Evolutionary conservation across 2,113 vertebrate genomes (phyloP), one percentile per base, ranked within the genome.

Genomic region (Spizaetus ornatus): DNA sequence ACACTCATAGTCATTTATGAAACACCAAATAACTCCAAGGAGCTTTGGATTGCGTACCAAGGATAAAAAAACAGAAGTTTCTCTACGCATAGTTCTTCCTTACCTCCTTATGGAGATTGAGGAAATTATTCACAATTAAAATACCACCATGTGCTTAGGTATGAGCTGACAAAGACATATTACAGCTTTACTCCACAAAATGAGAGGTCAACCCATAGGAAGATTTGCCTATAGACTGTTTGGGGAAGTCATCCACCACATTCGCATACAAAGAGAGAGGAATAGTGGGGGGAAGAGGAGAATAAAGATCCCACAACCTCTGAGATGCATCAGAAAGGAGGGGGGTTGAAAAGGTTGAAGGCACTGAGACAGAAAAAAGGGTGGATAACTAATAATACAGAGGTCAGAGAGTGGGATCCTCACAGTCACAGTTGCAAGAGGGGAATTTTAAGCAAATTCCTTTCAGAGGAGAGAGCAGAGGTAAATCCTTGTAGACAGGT

Each of bases 371-470:
- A 80, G 67, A 32, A 79, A 13, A 73, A 88, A 65, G 47, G 17
- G 80, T 63, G 81, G 67, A 43, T 74, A 63, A 86, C 58, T 59
- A 79, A 43, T 34, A 93, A 43, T 16, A 34, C 26, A 78, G 82
- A 70, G 88, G 77, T 84, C 92, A 92, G 38, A 59, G 61, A 92
- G 55, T 23, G 36, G 72, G 72, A 76, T 88, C 47, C 67, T 83
- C 80, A 40, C 48, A 74, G 79, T 29, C 38, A 83, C 55, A 55
- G 76, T 34, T 82, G 72, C 67, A 88, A 78, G 52, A 82, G 56
- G 34, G 63, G 88, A 81, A 95, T 91, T 95, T 86, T 94, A 90
- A 95, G 65, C 79, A 90, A 96, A 94, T 90, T 81, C 38, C 12
- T 67, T 79, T 78, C 59, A 27, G 58, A 63, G 29, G 63, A 86